These are phyloP conservation scores for Proteles cristata DNA, from an alignment of 2,113 vertebrate genomes.

Conservation along the genomic window DNA sequence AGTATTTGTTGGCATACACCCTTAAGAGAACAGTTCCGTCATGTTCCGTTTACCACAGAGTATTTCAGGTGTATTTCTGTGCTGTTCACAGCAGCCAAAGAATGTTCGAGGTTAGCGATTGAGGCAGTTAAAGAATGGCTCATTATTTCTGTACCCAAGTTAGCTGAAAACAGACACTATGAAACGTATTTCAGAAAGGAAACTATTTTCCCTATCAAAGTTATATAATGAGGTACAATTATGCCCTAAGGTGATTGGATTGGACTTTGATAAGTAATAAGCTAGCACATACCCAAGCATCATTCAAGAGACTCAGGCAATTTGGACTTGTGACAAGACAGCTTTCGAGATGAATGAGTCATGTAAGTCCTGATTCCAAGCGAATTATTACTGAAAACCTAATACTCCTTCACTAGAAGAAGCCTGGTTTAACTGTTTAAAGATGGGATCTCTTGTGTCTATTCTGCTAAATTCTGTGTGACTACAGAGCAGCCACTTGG, in stretches of 20 bases:
- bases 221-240: conserved; percentile 39
- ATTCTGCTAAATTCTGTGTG: not conserved
- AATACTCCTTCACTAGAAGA: not conserved
- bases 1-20: conserved; percentile 70
- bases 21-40: conserved; percentile 71
- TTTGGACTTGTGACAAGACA: not conserved
- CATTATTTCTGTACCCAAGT: conserved; percentile 68
- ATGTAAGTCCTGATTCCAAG: conserved; percentile 14
- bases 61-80: conserved; percentile 74
- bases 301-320: not conserved
- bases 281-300: not conserved
- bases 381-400: not conserved
- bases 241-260: not conserved
- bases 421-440: not conserved
- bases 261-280: conserved; percentile 49
- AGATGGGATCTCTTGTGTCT: not conserved
- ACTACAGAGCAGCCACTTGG: not conserved
- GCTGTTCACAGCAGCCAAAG: conserved; percentile 73
- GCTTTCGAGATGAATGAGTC: not conserved
- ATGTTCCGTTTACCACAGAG: conserved; percentile 63
- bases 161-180: conserved; percentile 45
- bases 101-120: conserved; percentile 75
- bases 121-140: conserved; percentile 70
- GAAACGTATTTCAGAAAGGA: conserved; percentile 57
- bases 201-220: not conserved